phyloP scores from a whole-genome alignment of 2,113 vertebrate genomes.

The Lepus europaeus region DNA sequence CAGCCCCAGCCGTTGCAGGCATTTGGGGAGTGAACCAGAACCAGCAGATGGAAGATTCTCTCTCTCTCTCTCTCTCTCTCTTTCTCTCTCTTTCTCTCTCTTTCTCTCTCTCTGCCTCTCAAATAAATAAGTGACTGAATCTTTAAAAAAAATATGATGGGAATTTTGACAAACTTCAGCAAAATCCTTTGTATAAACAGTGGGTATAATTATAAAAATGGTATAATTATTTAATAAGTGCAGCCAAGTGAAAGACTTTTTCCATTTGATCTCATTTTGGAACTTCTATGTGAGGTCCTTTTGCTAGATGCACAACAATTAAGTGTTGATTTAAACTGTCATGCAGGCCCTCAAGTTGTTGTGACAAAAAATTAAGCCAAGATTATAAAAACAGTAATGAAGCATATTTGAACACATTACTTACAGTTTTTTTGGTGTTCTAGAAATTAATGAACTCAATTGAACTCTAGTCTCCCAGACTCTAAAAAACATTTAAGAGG shows the following conservation, averaged over 20 bases:
- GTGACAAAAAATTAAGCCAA: neutral
- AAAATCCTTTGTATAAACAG: slow-evolving; percentile 19
- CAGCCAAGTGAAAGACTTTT: neutral
- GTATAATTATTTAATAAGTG: neutral
- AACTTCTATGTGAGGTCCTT: neutral
- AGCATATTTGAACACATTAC: neutral
- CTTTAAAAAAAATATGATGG: neutral
- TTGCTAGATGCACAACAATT: neutral
- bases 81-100: too few relatives aligned
- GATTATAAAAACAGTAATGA: slow-evolving; percentile 15
- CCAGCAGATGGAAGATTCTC: too few relatives aligned
- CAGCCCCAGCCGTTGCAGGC: too few relatives aligned
- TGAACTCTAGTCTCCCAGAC: neutral
- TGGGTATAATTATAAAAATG: neutral
- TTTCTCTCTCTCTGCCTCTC: too few relatives aligned
- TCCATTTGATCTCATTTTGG: neutral
- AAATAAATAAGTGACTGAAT: too few relatives aligned
- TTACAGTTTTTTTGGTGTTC: neutral
- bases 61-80: too few relatives aligned
- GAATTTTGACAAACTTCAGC: slow-evolving; percentile 27
- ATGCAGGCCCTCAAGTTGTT: neutral
- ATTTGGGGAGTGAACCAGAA: too few relatives aligned
- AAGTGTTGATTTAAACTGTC: neutral
- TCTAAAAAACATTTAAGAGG: slow-evolving; percentile 11
- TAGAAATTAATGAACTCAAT: slow-evolving; percentile 6